Percentiles rank a stretch among this genome's conserved stretches.
Evolutionary conservation across 1,140 invertebrate genomes (phyloP).

Genomic region (Drosophila fuyamai): DNA sequence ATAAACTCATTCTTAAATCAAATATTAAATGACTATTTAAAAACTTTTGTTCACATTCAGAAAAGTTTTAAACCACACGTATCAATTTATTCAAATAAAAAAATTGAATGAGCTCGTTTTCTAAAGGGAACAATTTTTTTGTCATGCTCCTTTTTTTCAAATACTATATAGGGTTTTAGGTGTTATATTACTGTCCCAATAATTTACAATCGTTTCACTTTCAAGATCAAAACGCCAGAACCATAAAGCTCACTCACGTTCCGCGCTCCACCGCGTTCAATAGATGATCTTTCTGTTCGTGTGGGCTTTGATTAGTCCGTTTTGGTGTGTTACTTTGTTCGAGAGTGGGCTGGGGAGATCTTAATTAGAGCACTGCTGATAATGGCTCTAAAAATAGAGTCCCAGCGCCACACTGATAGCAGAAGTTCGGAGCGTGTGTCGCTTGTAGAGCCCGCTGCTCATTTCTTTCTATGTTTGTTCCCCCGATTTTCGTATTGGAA

Average conservation of each 20-base stretch:
- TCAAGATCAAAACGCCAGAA: slow-evolving; percentile 25
- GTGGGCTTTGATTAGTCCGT: slow-evolving; percentile 62
- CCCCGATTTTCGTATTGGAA: slow-evolving; percentile 25
- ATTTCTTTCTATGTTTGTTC: slow-evolving; percentile 31
- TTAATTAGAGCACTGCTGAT: slow-evolving; percentile 79
- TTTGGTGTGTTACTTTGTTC: slow-evolving; percentile 42
- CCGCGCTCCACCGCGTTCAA: slow-evolving; percentile 5
- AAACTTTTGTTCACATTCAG: too few relatives aligned
- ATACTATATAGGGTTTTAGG: too few relatives aligned
- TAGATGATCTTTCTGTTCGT: slow-evolving; percentile 39
- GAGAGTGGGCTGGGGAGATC: slow-evolving; percentile 66
- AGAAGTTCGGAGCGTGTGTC: slow-evolving; percentile 34
- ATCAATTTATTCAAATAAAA: too few relatives aligned
- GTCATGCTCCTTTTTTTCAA: too few relatives aligned
- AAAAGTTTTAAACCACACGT: too few relatives aligned
- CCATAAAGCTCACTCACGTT: slow-evolving; percentile 25
- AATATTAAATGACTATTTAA: too few relatives aligned
- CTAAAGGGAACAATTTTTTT: too few relatives aligned
- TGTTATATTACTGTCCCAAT: background rate
- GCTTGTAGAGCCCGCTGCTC: slow-evolving; percentile 14
- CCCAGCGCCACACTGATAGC: slow-evolving; percentile 66
- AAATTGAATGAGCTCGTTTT: too few relatives aligned
- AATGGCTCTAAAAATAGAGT: slow-evolving; percentile 72
- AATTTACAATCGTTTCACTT: slow-evolving; percentile 17
- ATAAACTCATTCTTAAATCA: too few relatives aligned